Conservation (phyloP, 2,797 vertebrate genomes). For the Lophius americanus region DNA sequence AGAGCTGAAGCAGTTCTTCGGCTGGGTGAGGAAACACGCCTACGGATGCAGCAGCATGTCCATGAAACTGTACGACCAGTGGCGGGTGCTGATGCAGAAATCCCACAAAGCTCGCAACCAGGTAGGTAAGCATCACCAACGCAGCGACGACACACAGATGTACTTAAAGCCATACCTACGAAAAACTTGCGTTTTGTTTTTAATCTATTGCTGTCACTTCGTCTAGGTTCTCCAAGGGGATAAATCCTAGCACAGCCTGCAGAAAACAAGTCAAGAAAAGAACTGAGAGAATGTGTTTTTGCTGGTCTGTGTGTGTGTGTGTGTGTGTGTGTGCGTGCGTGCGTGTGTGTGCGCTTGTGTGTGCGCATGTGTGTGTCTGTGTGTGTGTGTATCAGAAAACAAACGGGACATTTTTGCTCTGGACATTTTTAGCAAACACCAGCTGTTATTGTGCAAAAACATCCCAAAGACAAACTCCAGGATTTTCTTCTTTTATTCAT, state of each 20-base stretch:
- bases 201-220: constrained; percentile 50
- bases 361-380: too few relatives aligned
- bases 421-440: constrained; percentile 37
- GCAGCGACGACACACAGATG: constrained; percentile 15
- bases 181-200: too few relatives aligned
- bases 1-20: constrained; percentile 98
- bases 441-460: constrained; percentile 34
- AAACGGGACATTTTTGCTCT: constrained; percentile 53
- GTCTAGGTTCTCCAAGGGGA: constrained; percentile 86
- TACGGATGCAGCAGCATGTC: constrained; percentile 96
- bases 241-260: constrained; percentile 83
- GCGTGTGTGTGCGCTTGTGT: too few relatives aligned
- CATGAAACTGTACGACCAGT: constrained; percentile 99
- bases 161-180: background rate
- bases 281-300: constrained; percentile 42
- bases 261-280: constrained; percentile 42
- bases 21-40: constrained; percentile 96
- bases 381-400: constrained; percentile 38
- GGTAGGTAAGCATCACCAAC: constrained; percentile 86
- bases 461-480: constrained; percentile 32
- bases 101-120: constrained; percentile 98
- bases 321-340: too few relatives aligned
- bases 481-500: constrained; percentile 41
- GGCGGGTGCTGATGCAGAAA: constrained; percentile 98
- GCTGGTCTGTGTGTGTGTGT: too few relatives aligned